Evolutionary conservation across 1,140 invertebrate species (phyloP).

Genomic region (Heterodera schachtii): DNA sequence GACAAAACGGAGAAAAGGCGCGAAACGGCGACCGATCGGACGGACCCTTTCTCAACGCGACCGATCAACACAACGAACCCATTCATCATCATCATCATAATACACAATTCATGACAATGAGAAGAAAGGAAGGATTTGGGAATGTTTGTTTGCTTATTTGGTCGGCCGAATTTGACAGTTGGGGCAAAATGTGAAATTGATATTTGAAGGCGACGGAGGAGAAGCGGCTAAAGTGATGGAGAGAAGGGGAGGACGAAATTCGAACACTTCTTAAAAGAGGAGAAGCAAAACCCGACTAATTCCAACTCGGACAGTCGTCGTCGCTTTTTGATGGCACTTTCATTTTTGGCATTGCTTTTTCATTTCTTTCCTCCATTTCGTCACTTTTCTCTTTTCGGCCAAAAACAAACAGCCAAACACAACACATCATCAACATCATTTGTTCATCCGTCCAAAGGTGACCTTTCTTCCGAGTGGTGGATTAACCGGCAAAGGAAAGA

Average conservation of each 20-base stretch:
- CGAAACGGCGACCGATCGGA: too few species aligned
- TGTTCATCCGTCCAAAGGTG: conserved; percentile 5
- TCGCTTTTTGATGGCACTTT: background rate
- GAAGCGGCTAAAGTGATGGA: background rate
- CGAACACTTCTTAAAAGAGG: too few species aligned
- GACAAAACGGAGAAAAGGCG: background rate
- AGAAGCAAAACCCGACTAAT: too few species aligned
- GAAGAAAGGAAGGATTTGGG: background rate
- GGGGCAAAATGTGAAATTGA: conserved; percentile 1
- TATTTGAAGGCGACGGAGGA: background rate
- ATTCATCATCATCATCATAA: background rate
- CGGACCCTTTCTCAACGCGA: too few species aligned
- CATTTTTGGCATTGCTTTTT: background rate
- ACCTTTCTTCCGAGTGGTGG: background rate
- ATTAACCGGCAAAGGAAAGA: background rate
- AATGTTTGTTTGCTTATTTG: conserved; percentile 2
- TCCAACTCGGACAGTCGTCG: too few species aligned
- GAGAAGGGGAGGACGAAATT: background rate
- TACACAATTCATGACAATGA: background rate
- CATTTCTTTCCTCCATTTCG: background rate
- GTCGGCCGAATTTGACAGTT: background rate
- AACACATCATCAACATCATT: background rate
- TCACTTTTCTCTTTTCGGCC: conserved; percentile 7
- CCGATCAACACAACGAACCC: background rate
- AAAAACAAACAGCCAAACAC: background rate